A percentile compares a stretch with the other conserved stretches of the same genome.
Conservation (phyloP, 2,888 invertebrate species). For the Erynnis tages region DNA sequence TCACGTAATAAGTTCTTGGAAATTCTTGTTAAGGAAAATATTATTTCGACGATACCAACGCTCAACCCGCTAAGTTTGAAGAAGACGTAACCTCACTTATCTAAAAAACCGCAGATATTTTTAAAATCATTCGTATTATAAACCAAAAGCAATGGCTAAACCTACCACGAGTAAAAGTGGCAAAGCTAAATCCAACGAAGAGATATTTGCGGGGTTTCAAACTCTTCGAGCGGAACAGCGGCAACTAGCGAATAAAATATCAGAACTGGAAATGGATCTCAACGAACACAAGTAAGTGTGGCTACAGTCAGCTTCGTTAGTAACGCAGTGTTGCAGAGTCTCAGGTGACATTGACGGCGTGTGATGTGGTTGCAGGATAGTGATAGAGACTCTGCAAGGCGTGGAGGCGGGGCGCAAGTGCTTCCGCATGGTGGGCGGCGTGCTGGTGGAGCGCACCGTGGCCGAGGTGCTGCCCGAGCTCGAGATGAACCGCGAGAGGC, state of each 20-base stretch:
- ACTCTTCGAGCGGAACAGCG: constrained; percentile 93
- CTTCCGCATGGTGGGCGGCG: constrained; percentile 96
- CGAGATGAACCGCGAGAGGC: constrained; percentile 88
- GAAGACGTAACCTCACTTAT: constrained; percentile 1
- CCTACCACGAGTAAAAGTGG: constrained; percentile 52
- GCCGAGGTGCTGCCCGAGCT: constrained; percentile 94
- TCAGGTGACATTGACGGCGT: too few species aligned
- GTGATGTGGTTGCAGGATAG: constrained; percentile 87
- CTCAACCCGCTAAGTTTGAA: too few species aligned
- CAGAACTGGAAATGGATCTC: constrained; percentile 95
- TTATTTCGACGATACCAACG: too few species aligned
- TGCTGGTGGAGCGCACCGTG: constrained; percentile 95
- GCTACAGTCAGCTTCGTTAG: too few species aligned
- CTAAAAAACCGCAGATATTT: too few species aligned
- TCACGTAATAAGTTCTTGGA: too few species aligned
- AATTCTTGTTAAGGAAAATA: too few species aligned
- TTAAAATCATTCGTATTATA: not conserved
- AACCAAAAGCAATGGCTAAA: constrained; percentile 51
- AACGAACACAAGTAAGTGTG: constrained; percentile 95
- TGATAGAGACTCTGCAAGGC: constrained; percentile 94
- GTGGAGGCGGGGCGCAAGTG: constrained; percentile 93
- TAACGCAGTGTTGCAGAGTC: too few species aligned
- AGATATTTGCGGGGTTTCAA: constrained; percentile 94
- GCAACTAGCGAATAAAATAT: constrained; percentile 91
- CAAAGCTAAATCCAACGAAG: constrained; percentile 85